Evolutionary conservation across 2,113 vertebrate genomes (phyloP).

Genomic region (Malurus melanocephalus): DNA sequence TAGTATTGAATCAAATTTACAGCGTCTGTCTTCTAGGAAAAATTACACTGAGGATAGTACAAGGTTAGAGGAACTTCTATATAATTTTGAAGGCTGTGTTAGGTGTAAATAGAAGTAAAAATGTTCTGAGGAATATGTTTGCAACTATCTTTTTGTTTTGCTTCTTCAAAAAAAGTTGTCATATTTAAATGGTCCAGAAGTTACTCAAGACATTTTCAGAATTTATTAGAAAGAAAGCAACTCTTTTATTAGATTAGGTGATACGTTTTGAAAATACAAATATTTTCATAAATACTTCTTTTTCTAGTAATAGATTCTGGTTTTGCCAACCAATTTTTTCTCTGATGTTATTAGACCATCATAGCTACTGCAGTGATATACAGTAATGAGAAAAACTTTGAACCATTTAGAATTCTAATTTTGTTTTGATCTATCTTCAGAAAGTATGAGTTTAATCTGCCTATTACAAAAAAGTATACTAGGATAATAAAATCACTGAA

Average conservation of each 20-base stretch:
- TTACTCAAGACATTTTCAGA: neutral
- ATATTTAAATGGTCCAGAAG: neutral
- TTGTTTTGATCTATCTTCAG: neutral
- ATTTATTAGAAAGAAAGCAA: neutral
- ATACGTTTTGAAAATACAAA: neutral
- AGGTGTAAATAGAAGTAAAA: neutral
- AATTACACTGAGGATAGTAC: neutral
- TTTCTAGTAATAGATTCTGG: neutral
- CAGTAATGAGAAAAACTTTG: neutral
- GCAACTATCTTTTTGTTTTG: neutral
- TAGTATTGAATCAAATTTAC: neutral
- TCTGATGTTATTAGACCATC: neutral
- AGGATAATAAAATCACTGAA: neutral
- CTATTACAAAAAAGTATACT: neutral
- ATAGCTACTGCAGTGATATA: neutral
- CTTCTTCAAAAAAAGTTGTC: neutral
- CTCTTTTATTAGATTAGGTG: neutral
- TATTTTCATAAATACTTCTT: neutral
- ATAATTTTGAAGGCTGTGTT: neutral
- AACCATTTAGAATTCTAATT: neutral
- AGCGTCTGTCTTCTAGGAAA: neutral
- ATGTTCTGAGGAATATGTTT: neutral
- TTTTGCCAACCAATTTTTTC: neutral
- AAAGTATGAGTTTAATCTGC: neutral
- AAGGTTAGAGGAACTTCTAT: neutral